phyloP scores from a whole-genome alignment of 2,888 invertebrate genomes.

The Orthosia cruda region DNA sequence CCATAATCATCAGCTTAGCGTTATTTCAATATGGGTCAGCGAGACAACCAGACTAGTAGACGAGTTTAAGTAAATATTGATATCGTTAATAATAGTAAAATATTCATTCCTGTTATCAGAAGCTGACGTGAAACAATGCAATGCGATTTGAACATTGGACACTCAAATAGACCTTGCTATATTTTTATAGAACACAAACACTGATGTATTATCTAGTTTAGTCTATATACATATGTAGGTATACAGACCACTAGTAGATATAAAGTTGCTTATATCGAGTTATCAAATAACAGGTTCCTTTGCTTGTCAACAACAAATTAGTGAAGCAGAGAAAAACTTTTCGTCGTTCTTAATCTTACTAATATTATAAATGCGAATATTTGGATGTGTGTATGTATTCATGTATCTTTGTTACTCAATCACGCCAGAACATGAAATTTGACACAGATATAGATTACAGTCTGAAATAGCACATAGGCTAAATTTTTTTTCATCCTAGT shows the following conservation, averaged over 20 bases:
- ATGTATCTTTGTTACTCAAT: no score
- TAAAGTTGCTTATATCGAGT: conserved; percentile 2
- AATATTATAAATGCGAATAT: no score
- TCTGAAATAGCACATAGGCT: no score
- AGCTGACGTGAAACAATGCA: conserved; percentile 14
- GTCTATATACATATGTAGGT: background rate
- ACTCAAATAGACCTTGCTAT: conserved; percentile 8
- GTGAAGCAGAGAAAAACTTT: conserved; percentile 34
- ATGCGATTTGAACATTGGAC: conserved; percentile 27
- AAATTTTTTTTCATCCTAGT: no score
- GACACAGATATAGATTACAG: no score
- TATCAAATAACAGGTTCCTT: conserved; percentile 34
- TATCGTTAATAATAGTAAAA: conserved; percentile 35
- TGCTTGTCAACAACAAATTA: conserved; percentile 22
- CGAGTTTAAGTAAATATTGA: conserved; percentile 27
- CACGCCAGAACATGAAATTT: no score
- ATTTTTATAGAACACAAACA: background rate
- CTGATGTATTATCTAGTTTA: background rate
- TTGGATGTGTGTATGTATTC: no score
- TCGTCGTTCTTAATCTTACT: conserved; percentile 5
- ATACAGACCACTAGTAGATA: background rate
- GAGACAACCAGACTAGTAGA: background rate
- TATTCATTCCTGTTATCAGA: conserved; percentile 30
- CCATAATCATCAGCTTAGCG: conserved; percentile 10
- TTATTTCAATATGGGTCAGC: conserved; percentile 8